Evolutionary conservation across 2,888 invertebrate species (phyloP).

Genomic region (Ophion ellenae): DNA sequence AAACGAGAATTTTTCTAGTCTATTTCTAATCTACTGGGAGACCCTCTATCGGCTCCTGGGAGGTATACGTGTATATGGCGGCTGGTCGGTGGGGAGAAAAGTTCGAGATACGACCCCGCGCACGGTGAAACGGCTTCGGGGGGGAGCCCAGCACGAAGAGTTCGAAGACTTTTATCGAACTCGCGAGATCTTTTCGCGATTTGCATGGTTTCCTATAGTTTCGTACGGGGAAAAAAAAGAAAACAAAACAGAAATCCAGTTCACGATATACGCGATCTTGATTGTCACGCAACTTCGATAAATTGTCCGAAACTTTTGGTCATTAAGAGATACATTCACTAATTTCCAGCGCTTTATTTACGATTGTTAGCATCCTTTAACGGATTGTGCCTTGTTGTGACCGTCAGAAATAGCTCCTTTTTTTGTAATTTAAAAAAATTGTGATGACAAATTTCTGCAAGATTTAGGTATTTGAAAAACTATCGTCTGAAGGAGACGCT

Average conservation of each 20-base stretch:
- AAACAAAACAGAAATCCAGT: constrained; percentile 3
- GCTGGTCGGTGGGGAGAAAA: background rate
- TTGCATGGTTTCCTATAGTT: constrained; percentile 55
- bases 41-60: background rate
- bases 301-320: constrained; percentile 17
- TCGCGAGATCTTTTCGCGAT: constrained; percentile 58
- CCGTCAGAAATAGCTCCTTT: too few species aligned
- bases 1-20: constrained; percentile 62
- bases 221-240: background rate
- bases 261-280: constrained; percentile 11
- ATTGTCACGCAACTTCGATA: constrained; percentile 35
- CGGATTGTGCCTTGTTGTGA: too few species aligned
- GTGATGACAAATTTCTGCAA: too few species aligned
- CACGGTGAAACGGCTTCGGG: constrained; percentile 7
- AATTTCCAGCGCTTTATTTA: background rate
- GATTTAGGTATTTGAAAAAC: too few species aligned
- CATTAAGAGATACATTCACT: constrained; percentile 27
- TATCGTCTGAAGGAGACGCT: too few species aligned
- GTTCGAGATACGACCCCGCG: constrained; percentile 18
- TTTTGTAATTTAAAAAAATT: too few species aligned
- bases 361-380: background rate
- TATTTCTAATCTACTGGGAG: constrained; percentile 62
- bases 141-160: constrained; percentile 48
- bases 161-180: constrained; percentile 63
- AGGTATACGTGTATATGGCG: background rate